Conservation (phyloP, 2,888 invertebrate species). For the Pyrochroa serraticornis region DNA sequence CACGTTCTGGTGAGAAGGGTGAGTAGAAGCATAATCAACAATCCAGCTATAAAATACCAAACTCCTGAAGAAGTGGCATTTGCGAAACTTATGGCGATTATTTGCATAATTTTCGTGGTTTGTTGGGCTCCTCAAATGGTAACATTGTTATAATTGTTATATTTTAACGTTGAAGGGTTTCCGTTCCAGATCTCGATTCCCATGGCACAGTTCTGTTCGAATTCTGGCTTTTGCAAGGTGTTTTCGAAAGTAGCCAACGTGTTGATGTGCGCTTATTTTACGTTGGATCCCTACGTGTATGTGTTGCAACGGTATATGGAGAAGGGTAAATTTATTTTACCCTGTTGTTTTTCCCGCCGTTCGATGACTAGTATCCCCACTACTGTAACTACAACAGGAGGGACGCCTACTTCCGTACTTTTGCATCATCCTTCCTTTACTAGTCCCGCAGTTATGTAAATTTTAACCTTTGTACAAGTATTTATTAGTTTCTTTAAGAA, state of each 20-base stretch:
- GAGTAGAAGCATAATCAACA: conserved; percentile 54
- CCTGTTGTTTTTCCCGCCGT: conserved; percentile 38
- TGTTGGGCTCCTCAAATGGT: conserved; percentile 93
- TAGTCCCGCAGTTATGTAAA: conserved; percentile 32
- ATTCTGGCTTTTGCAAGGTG: conserved; percentile 51
- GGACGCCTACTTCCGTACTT: conserved; percentile 43
- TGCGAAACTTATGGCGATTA: conserved; percentile 81
- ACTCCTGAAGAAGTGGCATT: conserved; percentile 85
- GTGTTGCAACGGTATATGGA: conserved; percentile 70
- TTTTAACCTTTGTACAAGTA: conserved; percentile 33
- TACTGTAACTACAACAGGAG: conserved; percentile 33
- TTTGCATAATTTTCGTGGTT: conserved; percentile 81
- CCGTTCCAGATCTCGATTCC: conserved; percentile 68
- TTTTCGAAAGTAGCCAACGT: conserved; percentile 71
- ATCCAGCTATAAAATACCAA: conserved; percentile 55
- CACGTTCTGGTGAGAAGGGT: conserved; percentile 55
- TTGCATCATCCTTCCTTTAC: conserved; percentile 39
- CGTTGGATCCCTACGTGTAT: conserved; percentile 83
- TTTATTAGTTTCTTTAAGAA: conserved; percentile 31
- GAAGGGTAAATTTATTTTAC: conserved; percentile 40
- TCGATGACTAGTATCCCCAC: conserved; percentile 38
- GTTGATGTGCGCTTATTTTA: conserved; percentile 80
- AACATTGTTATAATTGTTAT: conserved; percentile 40
- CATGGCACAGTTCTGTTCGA: conserved; percentile 61
- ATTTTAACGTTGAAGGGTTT: conserved; percentile 12